These are phyloP conservation scores for Rotaria sp. DNA, from an alignment of 2,888 invertebrate species.

Conservation along the genomic window DNA sequence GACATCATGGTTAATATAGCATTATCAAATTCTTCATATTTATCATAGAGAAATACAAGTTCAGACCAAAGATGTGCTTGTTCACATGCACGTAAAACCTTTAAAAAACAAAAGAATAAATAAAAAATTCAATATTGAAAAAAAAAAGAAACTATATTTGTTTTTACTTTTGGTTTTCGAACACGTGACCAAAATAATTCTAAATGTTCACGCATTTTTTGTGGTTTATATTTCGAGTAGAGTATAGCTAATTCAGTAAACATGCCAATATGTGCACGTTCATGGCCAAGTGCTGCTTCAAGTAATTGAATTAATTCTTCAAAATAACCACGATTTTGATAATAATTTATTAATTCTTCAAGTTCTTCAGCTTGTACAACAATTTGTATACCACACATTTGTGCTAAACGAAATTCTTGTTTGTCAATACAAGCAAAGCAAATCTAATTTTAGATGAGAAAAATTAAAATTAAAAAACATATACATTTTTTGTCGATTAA, in stretches of 20 bases:
- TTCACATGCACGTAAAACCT: conserved; percentile 86
- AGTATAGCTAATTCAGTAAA: conserved; percentile 97
- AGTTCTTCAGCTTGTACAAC: conserved; percentile 98
- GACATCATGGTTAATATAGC: conserved; percentile 98
- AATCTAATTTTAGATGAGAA: too few species aligned
- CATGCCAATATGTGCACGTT: conserved; percentile 99
- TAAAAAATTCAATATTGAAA: neutral
- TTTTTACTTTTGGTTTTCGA: conserved; percentile 78
- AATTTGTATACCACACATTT: conserved; percentile 99
- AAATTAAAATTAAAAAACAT: neutral
- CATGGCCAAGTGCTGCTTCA: conserved; percentile 84
- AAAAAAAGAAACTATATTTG: too few species aligned
- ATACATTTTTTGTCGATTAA: too few species aligned
- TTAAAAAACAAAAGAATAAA: neutral
- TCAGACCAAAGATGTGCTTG: conserved; percentile 99
- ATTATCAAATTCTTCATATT: conserved; percentile 99
- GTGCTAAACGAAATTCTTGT: conserved; percentile 94
- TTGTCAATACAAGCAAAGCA: conserved; percentile 94
- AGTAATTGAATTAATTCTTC: conserved; percentile 89
- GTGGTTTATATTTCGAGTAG: conserved; percentile 96
- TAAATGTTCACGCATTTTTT: conserved; percentile 95
- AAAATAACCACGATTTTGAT: conserved; percentile 88
- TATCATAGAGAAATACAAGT: conserved; percentile 95
- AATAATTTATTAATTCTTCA: conserved; percentile 96
- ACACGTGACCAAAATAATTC: conserved; percentile 99